phyloP scores from a whole-genome alignment of 2,113 vertebrate genomes.

The Phocoena phocoena region DNA sequence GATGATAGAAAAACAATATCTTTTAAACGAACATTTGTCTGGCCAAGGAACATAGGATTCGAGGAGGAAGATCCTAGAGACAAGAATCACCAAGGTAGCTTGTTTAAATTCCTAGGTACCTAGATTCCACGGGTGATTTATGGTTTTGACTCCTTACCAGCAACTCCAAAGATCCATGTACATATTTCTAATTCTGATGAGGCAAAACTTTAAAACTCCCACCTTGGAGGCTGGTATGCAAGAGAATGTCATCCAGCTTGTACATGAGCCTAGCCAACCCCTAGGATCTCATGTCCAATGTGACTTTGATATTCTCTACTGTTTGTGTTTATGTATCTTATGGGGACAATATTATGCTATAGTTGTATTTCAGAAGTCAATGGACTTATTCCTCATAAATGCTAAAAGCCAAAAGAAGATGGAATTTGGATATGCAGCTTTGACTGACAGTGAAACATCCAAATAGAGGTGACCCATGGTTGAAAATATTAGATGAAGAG shows the following conservation, averaged over 20 bases:
- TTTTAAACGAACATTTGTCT: neutral
- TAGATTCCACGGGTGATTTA: neutral
- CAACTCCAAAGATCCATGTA: neutral
- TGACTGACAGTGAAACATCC: neutral
- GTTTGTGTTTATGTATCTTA: neutral
- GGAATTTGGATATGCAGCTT: neutral
- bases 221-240: neutral
- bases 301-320: neutral
- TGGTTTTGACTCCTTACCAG: neutral
- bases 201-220: neutral
- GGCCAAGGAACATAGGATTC: neutral
- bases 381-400: neutral
- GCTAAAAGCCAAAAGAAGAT: neutral
- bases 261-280: neutral
- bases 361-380: neutral
- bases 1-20: neutral
- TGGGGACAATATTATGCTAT: neutral
- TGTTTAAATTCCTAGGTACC: neutral
- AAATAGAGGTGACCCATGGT: neutral
- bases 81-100: neutral
- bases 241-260: neutral
- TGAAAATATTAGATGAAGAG: neutral
- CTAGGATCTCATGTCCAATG: neutral
- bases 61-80: neutral
- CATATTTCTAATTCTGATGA: conserved; percentile 14